A percentile compares a stretch with the other conserved stretches of the same genome.
These are phyloP conservation scores for Rhodinocichla rosea DNA, from an alignment of 2,113 vertebrate genomes.

Conservation along the genomic window DNA sequence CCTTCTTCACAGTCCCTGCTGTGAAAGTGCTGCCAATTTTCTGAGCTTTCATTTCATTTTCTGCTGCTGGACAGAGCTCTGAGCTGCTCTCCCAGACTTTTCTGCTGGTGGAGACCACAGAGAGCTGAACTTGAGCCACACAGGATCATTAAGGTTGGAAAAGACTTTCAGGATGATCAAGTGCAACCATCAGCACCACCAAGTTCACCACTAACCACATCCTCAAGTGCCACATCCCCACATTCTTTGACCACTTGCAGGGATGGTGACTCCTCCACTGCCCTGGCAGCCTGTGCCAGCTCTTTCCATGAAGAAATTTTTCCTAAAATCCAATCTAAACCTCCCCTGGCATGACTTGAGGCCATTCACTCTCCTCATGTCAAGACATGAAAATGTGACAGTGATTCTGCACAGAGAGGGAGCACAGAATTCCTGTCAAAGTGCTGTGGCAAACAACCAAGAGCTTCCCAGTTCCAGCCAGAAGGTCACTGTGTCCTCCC, in stretches of 20 bases:
- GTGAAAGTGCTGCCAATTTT: neutral
- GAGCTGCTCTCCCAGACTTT: neutral
- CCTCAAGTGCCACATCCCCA: neutral
- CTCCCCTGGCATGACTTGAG: accelerated
- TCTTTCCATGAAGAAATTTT: neutral
- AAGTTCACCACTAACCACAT: neutral
- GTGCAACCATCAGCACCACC: neutral
- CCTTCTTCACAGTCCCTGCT: neutral
- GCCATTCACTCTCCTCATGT: neutral
- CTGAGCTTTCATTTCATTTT: neutral
- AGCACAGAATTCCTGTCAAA: neutral
- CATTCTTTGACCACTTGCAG: neutral
- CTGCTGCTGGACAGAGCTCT: neutral
- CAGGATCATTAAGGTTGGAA: neutral
- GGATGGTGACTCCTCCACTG: neutral
- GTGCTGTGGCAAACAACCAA: neutral
- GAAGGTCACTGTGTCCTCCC: neutral
- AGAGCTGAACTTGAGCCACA: neutral
- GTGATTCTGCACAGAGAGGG: neutral
- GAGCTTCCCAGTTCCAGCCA: neutral
- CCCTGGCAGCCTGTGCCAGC: neutral
- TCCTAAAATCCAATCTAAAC: neutral
- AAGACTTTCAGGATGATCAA: neutral
- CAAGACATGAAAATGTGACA: neutral
- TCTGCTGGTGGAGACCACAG: neutral